Evolutionary conservation across 2,113 vertebrate genomes (phyloP).

Genomic region (Panthera leo): DNA sequence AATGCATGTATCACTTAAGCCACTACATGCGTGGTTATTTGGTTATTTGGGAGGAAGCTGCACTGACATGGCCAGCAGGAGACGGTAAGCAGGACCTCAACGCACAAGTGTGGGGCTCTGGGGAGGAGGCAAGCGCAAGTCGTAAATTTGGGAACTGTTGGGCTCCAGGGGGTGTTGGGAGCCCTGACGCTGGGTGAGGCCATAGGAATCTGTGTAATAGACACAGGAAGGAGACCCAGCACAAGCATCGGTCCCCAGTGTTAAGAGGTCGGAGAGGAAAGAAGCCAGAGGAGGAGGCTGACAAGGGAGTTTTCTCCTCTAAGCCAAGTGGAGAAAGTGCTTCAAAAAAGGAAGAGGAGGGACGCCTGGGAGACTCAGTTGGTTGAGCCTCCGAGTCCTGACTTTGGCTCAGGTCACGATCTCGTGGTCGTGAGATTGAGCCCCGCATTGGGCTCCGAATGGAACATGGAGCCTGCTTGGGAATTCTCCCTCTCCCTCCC

Average conservation of each 20-base stretch:
- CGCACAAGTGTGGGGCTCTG: too few species aligned
- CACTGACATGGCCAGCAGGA: not conserved
- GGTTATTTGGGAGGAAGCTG: too few species aligned
- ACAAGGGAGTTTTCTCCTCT: not conserved
- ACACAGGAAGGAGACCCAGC: not conserved
- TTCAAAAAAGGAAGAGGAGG: not conserved
- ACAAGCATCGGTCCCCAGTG: rapidly evolving
- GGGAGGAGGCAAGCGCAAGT: rapidly evolving
- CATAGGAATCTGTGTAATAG: not conserved
- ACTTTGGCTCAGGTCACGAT: too few species aligned
- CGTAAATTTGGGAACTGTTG: too few species aligned
- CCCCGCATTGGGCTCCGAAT: too few species aligned
- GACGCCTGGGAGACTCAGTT: too few species aligned
- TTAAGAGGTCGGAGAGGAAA: not conserved
- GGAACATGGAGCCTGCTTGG: too few species aligned
- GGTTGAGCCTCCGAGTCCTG: too few species aligned
- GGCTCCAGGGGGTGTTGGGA: not conserved
- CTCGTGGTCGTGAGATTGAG: too few species aligned
- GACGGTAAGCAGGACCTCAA: not conserved
- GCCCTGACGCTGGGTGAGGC: too few species aligned
- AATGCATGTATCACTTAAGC: too few species aligned
- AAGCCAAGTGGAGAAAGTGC: not conserved
- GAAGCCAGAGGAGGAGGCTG: not conserved
- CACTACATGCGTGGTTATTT: rapidly evolving
- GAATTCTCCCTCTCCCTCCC: too few species aligned